These are phyloP conservation scores for Stratiomys singularior DNA, from an alignment of 2,888 invertebrate genomes.

Conservation along the genomic window DNA sequence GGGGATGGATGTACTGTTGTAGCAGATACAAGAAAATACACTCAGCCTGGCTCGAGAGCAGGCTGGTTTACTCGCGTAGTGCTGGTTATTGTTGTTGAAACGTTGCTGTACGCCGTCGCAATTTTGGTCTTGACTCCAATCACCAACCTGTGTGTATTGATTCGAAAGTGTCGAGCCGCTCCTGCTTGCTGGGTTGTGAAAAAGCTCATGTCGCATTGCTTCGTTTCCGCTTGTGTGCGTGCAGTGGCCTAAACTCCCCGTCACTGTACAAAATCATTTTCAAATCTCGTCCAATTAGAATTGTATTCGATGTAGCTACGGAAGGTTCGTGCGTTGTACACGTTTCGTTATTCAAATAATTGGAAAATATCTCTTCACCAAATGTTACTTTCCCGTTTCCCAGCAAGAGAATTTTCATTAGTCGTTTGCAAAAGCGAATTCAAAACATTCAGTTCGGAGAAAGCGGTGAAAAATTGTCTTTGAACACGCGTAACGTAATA, in stretches of 20 bases:
- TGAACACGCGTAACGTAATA: conserved; percentile 22
- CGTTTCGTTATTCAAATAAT: conserved; percentile 55
- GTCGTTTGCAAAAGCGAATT: neutral
- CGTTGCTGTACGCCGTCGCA: conserved; percentile 43
- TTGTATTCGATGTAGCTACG: conserved; percentile 65
- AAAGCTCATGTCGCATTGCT: conserved; percentile 52
- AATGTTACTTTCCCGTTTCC: conserved; percentile 3
- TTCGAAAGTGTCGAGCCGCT: conserved; percentile 48
- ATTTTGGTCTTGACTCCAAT: conserved; percentile 21
- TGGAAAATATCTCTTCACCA: conserved; percentile 40
- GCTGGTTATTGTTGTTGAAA: neutral
- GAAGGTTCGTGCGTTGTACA: conserved; percentile 63
- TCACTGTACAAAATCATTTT: conserved; percentile 37
- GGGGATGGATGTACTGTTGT: too few relatives aligned
- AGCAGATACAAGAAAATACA: too few relatives aligned
- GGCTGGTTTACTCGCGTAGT: too few relatives aligned
- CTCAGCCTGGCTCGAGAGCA: too few relatives aligned
- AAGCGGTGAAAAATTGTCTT: neutral
- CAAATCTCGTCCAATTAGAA: conserved; percentile 58
- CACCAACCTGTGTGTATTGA: conserved; percentile 41
- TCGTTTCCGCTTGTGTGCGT: conserved; percentile 34
- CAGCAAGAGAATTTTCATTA: neutral
- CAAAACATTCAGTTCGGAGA: neutral
- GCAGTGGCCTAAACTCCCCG: neutral
- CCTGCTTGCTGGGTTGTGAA: conserved; percentile 50